These are phyloP conservation scores for Candoia aspera DNA, from an alignment of 2,113 vertebrate species.

Conservation along the genomic window DNA sequence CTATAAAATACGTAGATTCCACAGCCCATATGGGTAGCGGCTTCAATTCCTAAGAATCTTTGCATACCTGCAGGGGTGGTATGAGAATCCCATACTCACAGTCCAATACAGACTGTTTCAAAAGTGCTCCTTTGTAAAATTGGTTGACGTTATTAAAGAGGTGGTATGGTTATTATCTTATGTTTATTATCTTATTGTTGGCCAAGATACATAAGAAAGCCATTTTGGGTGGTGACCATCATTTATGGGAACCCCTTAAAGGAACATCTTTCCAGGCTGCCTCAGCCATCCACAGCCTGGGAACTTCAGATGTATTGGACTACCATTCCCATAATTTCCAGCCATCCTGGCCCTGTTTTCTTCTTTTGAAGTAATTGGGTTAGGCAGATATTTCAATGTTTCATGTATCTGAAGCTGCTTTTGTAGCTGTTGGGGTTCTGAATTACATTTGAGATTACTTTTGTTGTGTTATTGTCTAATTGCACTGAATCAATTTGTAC, in stretches of 20 bases:
- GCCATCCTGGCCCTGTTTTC: background rate
- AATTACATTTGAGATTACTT: background rate
- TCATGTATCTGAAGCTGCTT: background rate
- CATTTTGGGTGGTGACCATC: background rate
- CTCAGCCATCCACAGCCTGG: background rate
- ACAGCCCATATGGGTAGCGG: background rate
- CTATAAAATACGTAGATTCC: no score
- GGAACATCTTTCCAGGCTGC: background rate
- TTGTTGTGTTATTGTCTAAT: background rate
- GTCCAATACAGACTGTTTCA: background rate
- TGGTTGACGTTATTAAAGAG: background rate
- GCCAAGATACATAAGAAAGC: background rate
- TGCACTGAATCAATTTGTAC: background rate
- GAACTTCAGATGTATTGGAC: background rate
- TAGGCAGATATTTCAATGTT: background rate
- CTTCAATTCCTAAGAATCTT: background rate
- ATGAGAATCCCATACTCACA: no score
- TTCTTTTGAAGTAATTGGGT: background rate
- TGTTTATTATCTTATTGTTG: background rate
- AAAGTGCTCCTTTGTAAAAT: background rate
- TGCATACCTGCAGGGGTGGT: background rate
- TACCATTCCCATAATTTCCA: background rate
- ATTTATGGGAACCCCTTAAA: background rate
- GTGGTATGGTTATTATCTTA: background rate
- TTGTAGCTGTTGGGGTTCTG: background rate